A percentile compares a stretch with the other conserved stretches of the same genome.
phyloP scores from a whole-genome alignment of 2,797 vertebrate species.

The Gallinago nigripennis region DNA sequence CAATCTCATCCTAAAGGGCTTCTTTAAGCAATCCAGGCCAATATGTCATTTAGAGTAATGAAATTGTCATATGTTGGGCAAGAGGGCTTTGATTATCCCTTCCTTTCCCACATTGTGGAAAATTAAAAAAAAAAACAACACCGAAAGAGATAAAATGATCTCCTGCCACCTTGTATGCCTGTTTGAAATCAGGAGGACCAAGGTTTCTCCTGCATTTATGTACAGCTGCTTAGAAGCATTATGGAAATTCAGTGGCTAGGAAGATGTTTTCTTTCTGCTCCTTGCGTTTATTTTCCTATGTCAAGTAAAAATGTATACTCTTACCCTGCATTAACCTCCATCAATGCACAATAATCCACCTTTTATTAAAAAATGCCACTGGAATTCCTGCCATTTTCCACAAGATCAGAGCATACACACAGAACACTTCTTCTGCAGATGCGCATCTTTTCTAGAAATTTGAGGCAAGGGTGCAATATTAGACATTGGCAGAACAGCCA shows the following conservation, averaged over 20 bases:
- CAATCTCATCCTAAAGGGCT: not conserved
- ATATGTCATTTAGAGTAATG: conserved; percentile 11
- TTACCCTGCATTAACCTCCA: not conserved
- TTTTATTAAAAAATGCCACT: not conserved
- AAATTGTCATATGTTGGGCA: not conserved
- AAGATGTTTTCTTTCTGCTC: not conserved
- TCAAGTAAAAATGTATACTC: not conserved
- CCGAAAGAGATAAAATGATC: not conserved
- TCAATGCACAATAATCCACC: not conserved
- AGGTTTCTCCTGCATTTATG: not conserved
- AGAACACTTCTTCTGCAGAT: not conserved
- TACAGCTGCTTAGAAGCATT: not conserved
- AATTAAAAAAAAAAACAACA: not conserved
- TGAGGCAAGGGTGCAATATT: not conserved
- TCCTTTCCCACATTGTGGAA: not conserved
- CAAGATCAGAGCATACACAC: not conserved
- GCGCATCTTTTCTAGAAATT: not conserved
- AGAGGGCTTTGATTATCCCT: not conserved
- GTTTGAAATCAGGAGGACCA: not conserved
- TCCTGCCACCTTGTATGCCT: not conserved
- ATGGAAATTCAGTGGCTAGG: not conserved
- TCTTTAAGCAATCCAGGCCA: not conserved
- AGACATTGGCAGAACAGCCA: not conserved
- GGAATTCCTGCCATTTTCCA: not conserved
- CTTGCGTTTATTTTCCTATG: not conserved